phyloP scores from a whole-genome alignment of 2,113 vertebrate genomes.

The Andinoacara biseriatus region DNA sequence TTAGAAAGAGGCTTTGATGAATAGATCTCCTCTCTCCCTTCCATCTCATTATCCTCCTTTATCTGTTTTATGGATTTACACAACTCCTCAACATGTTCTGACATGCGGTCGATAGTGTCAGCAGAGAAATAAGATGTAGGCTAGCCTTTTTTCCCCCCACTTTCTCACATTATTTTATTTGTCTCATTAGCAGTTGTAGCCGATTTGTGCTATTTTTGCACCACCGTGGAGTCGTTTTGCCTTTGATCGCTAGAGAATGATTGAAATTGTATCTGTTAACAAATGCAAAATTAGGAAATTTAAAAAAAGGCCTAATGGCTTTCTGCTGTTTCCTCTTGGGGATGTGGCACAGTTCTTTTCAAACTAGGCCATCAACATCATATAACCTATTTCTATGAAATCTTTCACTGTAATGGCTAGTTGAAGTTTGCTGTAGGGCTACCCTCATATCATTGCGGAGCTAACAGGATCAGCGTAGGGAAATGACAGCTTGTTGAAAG shows the following conservation, averaged over 20 bases:
- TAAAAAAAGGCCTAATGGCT: constrained; percentile 13
- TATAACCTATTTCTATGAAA: constrained; percentile 40
- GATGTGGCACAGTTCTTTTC: constrained; percentile 52
- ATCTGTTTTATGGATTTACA: constrained; percentile 76
- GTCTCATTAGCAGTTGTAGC: constrained; percentile 1
- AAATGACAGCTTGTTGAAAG: constrained; percentile 40
- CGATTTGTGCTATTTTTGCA: constrained; percentile 35
- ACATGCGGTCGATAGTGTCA: constrained; percentile 58
- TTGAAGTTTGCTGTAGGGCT: constrained; percentile 13
- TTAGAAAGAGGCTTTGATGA: constrained; percentile 78
- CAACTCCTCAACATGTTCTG: constrained; percentile 63
- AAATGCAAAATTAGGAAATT: constrained; percentile 50
- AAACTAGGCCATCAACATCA: constrained; percentile 58
- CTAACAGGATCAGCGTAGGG: constrained; percentile 10
- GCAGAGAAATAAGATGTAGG: constrained; percentile 38
- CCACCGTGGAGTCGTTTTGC: background rate
- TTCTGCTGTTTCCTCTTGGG: constrained; percentile 38
- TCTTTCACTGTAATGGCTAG: background rate
- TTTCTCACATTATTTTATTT: constrained; percentile 30
- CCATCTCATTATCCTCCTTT: constrained; percentile 77
- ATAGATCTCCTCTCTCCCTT: constrained; percentile 72
- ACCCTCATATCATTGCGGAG: background rate
- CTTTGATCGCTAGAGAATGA: constrained; percentile 32
- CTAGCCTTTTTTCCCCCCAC: constrained; percentile 6
- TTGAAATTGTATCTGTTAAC: constrained; percentile 43